These are phyloP conservation scores for Asobara japonica DNA, from an alignment of 1,140 invertebrate genomes.

Conservation along the genomic window DNA sequence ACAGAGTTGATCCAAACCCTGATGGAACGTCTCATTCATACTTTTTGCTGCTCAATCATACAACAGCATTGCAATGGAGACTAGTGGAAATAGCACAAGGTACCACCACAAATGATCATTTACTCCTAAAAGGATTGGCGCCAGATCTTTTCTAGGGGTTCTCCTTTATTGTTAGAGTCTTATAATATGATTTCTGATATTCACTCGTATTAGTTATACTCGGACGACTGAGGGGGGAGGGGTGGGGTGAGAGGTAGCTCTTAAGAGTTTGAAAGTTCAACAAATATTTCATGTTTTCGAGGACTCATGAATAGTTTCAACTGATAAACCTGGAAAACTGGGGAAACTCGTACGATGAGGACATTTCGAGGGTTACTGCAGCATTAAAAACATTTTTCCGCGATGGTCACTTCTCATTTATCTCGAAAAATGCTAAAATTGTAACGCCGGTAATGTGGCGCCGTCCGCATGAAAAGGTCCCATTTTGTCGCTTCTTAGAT, in stretches of 20 bases:
- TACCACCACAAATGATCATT: neutral
- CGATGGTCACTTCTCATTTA: neutral
- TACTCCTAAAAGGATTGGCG: neutral
- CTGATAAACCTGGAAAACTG: neutral
- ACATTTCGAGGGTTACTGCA: neutral
- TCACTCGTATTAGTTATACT: neutral
- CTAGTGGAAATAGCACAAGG: neutral
- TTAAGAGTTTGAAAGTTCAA: neutral
- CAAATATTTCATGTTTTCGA: neutral
- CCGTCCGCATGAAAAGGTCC: no score
- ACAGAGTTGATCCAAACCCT: no score
- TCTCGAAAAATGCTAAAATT: neutral
- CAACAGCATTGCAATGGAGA: no score
- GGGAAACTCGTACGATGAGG: neutral
- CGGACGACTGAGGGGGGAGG: neutral
- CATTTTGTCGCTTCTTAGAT: no score
- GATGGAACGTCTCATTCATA: no score
- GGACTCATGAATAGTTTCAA: neutral
- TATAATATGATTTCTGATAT: neutral
- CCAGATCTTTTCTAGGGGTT: conserved; percentile 1
- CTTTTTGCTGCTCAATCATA: no score
- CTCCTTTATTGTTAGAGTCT: neutral
- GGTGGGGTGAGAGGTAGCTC: neutral
- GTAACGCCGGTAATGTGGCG: no score
- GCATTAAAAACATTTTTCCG: neutral